A percentile compares a stretch with the other conserved stretches of the same genome.
These are phyloP conservation scores for Axinella damicornis DNA, from an alignment of 37 sponge, comb jelly and placozoan genomes.

Conservation along the genomic window DNA sequence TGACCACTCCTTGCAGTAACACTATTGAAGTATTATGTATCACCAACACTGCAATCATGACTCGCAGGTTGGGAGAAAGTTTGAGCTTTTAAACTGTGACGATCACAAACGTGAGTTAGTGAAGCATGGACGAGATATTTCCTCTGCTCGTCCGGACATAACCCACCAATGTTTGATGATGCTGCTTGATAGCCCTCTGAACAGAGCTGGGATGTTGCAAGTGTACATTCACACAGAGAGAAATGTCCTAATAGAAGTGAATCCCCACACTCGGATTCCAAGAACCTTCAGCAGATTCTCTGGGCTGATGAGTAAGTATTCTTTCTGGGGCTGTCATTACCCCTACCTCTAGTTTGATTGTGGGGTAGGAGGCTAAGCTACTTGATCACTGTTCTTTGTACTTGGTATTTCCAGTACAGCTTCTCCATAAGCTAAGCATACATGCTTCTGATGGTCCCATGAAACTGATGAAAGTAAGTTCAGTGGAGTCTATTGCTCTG, in stretches of 20 bases:
- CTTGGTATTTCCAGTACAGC: conserved; percentile 76
- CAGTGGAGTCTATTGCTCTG: no score
- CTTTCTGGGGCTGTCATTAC: background rate
- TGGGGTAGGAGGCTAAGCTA: background rate
- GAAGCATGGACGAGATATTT: conserved; percentile 81
- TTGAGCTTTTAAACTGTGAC: conserved; percentile 92
- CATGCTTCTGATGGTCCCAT: conserved; percentile 96
- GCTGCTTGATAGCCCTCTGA: conserved; percentile 99
- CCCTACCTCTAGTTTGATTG: background rate
- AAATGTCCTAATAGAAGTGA: conserved; percentile 98
- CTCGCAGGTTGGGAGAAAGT: conserved; percentile 84
- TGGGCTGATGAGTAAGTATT: conserved; percentile 93
- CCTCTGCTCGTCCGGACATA: conserved; percentile 94
- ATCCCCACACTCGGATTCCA: conserved; percentile 95
- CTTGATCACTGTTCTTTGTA: background rate
- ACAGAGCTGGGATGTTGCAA: conserved; percentile 96
- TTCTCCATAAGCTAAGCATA: conserved; percentile 97
- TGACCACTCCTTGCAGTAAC: no score
- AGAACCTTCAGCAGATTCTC: conserved; percentile 97
- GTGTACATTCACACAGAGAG: conserved; percentile 96
- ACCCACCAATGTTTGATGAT: conserved; percentile 98
- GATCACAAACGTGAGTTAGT: conserved; percentile 74
- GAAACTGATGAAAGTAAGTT: conserved; percentile 91
- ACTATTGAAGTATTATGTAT: no score
- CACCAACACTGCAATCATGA: background rate